Percentiles rank a stretch among this genome's conserved stretches.
phyloP scores from a whole-genome alignment of 2,888 invertebrate species.

The Catocala nupta region DNA sequence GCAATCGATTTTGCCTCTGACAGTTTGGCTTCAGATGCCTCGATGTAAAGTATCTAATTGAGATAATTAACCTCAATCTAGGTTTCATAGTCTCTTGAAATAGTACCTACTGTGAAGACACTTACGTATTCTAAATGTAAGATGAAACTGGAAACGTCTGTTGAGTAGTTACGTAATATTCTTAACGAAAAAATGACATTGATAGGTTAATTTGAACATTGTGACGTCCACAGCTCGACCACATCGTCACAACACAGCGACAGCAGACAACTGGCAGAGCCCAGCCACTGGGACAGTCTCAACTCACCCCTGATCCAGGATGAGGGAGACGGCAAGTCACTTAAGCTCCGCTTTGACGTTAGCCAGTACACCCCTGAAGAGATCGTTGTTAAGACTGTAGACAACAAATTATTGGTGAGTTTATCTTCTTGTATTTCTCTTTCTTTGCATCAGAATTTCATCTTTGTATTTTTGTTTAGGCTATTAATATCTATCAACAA shows the following conservation, averaged over 20 bases:
- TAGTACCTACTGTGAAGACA: too few relatives aligned
- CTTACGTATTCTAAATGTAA: not conserved
- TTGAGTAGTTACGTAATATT: slow-evolving; percentile 35
- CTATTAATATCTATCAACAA: too few relatives aligned
- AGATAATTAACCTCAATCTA: too few relatives aligned
- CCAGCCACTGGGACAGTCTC: slow-evolving; percentile 93
- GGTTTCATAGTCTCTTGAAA: too few relatives aligned
- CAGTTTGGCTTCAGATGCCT: too few relatives aligned
- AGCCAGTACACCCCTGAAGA: slow-evolving; percentile 99
- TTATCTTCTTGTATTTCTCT: not conserved
- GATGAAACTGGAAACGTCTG: slow-evolving; percentile 29
- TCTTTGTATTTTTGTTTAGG: too few relatives aligned
- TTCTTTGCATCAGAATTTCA: too few relatives aligned
- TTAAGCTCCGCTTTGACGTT: slow-evolving; percentile 98
- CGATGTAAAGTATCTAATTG: too few relatives aligned
- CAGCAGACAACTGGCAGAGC: slow-evolving; percentile 87
- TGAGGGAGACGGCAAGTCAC: slow-evolving; percentile 96
- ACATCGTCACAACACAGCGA: slow-evolving; percentile 89
- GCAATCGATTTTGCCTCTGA: too few relatives aligned
- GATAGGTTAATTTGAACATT: slow-evolving; percentile 38
- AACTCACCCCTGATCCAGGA: slow-evolving; percentile 98
- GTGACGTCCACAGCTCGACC: slow-evolving; percentile 86
- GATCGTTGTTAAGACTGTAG: slow-evolving; percentile 99
- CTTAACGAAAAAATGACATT: slow-evolving; percentile 16
- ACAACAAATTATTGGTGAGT: slow-evolving; percentile 97